Conservation (phyloP, 2,888 invertebrate species). For the Venusia cambrica region DNA sequence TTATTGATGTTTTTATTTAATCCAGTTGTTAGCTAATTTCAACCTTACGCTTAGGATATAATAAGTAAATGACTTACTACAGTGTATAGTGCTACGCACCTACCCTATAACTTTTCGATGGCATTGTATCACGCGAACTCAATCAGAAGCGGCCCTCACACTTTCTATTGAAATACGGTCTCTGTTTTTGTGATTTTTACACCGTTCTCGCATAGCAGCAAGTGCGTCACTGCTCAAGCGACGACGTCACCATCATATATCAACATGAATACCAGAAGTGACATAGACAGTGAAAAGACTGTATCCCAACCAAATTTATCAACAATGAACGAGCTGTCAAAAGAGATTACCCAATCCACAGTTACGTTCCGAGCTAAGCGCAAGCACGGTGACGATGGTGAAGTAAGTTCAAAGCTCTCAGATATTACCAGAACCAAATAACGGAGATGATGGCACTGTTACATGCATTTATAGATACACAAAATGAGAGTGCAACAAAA, state of each 20-base stretch:
- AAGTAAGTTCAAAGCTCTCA: background rate
- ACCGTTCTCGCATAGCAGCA: background rate
- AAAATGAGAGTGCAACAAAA: slow-evolving; percentile 1
- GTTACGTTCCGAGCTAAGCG: background rate
- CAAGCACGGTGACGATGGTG: background rate
- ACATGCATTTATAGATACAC: background rate
- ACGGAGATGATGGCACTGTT: background rate
- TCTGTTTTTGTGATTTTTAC: background rate
- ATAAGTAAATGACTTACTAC: no score
- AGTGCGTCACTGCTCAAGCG: background rate
- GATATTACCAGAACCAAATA: slow-evolving; percentile 1
- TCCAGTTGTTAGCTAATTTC: no score
- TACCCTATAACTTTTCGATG: no score
- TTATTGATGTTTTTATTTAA: no score
- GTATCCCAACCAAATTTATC: background rate
- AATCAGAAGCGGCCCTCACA: background rate
- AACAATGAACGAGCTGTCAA: background rate
- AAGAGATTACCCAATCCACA: background rate
- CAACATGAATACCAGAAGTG: slow-evolving; percentile 1
- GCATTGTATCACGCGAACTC: background rate
- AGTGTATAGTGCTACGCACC: no score
- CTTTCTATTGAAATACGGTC: background rate
- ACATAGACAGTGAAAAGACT: background rate
- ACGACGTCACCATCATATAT: background rate
- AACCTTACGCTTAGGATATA: no score